phyloP scores from a whole-genome alignment of 1,140 invertebrate genomes.

The Trissolcus basalis region DNA sequence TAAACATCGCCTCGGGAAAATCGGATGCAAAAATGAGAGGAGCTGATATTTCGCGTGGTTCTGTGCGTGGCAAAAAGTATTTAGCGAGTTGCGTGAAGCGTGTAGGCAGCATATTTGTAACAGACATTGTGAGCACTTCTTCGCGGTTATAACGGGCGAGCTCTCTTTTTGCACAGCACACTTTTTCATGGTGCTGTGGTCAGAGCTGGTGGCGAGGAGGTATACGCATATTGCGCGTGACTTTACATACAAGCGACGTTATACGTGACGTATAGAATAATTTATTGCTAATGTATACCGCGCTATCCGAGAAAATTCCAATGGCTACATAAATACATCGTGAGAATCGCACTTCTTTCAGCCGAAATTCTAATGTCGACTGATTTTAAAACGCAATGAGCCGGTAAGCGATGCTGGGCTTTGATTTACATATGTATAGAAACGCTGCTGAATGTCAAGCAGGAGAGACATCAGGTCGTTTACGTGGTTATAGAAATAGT shows the following conservation, averaged over 20 bases:
- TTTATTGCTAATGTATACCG: conserved; percentile 55
- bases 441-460: conserved; percentile 40
- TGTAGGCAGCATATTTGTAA: conserved; percentile 19
- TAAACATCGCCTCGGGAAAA: no score
- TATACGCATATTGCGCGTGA: conserved; percentile 50
- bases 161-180: conserved; percentile 25
- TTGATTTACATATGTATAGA: conserved; percentile 57
- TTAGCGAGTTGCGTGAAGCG: conserved; percentile 14
- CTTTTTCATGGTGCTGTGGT: conserved; percentile 38
- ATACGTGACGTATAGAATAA: conserved; percentile 48
- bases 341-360: conserved; percentile 43
- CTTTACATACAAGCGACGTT: conserved; percentile 50
- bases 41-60: neutral
- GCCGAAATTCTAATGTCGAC: conserved; percentile 48
- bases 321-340: conserved; percentile 52
- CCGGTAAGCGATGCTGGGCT: conserved; percentile 47
- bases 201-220: conserved; percentile 35
- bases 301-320: conserved; percentile 47
- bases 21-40: neutral
- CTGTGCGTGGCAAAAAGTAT: conserved; percentile 27
- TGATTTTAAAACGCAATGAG: conserved; percentile 54
- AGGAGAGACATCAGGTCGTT: conserved; percentile 21
- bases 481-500: conserved; percentile 51
- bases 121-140: conserved; percentile 29
- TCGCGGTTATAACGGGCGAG: conserved; percentile 44